These are phyloP conservation scores for Pseudomyrmex gracilis DNA, from an alignment of 1,140 invertebrate genomes.

Conservation along the genomic window DNA sequence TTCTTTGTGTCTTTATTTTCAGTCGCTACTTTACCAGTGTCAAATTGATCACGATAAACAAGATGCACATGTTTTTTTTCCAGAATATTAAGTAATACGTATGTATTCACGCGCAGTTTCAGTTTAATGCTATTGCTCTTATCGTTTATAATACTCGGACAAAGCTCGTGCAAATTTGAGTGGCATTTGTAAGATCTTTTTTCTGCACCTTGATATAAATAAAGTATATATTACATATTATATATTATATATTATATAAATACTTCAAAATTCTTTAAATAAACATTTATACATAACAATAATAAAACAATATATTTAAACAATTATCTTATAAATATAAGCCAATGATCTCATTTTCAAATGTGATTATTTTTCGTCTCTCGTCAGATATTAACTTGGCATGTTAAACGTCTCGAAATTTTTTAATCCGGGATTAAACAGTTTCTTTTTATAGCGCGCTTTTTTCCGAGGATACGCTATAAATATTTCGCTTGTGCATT, in stretches of 20 bases:
- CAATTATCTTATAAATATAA: not conserved
- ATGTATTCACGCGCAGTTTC: not conserved
- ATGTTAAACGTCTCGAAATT: too few relatives aligned
- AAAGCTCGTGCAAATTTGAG: not conserved
- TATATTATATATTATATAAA: too few relatives aligned
- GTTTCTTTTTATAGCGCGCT: not conserved
- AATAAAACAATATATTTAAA: too few relatives aligned
- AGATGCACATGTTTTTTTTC: not conserved
- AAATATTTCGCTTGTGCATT: not conserved
- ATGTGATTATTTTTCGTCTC: not conserved
- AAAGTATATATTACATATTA: constrained; percentile 16
- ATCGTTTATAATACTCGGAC: not conserved
- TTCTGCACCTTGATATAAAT: not conserved
- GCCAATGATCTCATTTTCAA: not conserved
- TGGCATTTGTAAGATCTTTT: not conserved
- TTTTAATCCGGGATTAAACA: constrained; percentile 1
- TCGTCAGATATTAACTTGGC: not conserved
- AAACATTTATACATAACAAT: too few relatives aligned
- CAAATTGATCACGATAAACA: not conserved
- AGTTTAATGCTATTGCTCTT: constrained; percentile 11
- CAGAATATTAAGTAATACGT: not conserved
- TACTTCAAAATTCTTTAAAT: too few relatives aligned
- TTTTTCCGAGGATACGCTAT: not conserved
- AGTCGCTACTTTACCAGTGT: not conserved
- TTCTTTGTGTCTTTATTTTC: constrained; percentile 1